Conservation (phyloP, 2,113 vertebrate genomes). For the Erinaceus europaeus region DNA sequence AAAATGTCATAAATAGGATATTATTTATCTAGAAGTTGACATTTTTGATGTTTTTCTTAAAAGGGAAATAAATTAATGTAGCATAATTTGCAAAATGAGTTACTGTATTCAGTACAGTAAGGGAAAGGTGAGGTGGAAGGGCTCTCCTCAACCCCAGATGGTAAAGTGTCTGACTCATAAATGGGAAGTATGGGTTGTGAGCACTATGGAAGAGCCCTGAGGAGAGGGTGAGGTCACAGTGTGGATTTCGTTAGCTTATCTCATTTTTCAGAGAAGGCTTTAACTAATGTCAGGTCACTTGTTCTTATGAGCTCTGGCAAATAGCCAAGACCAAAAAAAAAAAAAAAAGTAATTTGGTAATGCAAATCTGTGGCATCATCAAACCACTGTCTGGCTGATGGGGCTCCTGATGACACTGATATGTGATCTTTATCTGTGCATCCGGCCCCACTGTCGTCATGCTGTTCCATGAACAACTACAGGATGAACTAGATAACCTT, state of each 20-base stretch:
- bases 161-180: conserved; percentile 41
- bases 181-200: not conserved
- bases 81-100: not conserved
- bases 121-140: not conserved
- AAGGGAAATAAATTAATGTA: not conserved
- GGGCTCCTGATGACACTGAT: not conserved
- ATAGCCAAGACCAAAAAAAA: not conserved
- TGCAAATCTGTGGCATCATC: not conserved
- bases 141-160: not conserved
- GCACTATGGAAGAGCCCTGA: not conserved
- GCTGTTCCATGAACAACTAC: not conserved
- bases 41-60: not conserved
- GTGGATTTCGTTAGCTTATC: conserved; percentile 26
- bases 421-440: not conserved
- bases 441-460: not conserved
- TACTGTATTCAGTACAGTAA: not conserved
- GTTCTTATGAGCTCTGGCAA: not conserved
- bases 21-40: not conserved
- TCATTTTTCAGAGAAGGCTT: conserved; percentile 23
- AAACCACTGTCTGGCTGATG: not conserved
- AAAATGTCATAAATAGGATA: not conserved
- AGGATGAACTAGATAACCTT: not conserved
- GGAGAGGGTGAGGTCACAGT: conserved; percentile 18
- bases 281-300: not conserved
- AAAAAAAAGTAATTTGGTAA: not conserved